These are phyloP conservation scores for Chelonia mydas DNA, from an alignment of 2,797 vertebrate genomes.

Conservation along the genomic window DNA sequence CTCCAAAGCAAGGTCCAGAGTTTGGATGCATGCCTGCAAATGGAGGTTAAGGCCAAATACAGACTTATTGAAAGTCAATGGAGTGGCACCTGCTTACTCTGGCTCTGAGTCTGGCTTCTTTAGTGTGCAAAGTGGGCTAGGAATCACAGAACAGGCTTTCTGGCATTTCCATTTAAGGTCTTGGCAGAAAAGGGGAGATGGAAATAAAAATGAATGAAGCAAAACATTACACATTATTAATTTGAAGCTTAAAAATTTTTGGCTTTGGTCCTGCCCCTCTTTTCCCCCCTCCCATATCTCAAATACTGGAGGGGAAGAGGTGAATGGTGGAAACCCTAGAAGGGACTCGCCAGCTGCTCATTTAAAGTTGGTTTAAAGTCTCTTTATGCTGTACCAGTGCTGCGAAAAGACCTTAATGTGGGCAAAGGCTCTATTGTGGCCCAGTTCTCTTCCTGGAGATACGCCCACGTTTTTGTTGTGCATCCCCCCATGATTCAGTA, in stretches of 20 bases:
- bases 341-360: neutral
- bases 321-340: neutral
- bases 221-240: neutral
- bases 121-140: neutral
- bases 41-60: neutral
- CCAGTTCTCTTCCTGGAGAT: rapidly evolving
- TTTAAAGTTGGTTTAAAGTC: neutral
- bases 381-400: neutral
- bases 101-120: neutral
- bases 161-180: neutral
- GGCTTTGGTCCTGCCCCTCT: neutral
- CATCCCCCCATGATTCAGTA: neutral
- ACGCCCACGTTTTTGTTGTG: neutral
- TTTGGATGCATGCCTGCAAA: neutral
- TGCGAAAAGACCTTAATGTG: neutral
- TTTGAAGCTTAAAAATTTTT: neutral
- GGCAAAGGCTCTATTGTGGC: rapidly evolving
- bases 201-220: neutral
- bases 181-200: neutral
- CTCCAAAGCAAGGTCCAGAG: neutral
- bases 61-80: neutral
- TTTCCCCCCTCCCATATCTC: neutral
- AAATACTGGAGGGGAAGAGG: neutral
- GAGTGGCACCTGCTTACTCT: neutral
- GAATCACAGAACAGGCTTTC: neutral